Base-by-base conservation (phyloP, 2,113 vertebrate genomes). In the Eretmochelys imbricata region DNA sequence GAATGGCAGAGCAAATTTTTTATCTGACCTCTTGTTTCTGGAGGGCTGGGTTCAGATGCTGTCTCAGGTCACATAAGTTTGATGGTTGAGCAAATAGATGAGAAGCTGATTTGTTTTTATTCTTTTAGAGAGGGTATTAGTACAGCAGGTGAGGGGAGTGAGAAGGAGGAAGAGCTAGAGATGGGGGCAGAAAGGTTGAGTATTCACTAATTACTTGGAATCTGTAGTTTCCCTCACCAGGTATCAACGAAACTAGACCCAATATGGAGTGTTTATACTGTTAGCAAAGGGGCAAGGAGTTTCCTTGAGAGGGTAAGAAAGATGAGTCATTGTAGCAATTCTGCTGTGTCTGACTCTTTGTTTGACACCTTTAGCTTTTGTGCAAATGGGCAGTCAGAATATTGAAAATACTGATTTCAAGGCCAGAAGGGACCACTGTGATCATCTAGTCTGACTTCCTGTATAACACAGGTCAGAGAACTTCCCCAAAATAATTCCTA, bases 181-280 rank as follows among this genome's bases (percentile, higher is more conserved):
- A 65, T 65, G 31, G 62, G 79, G 53, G 4, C 10, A 22, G 17
- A 82, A 80, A 25, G 62, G 11, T 54, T 54, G 20, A 92, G 54
- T 46, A 91, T 31, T 92, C 29, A 80, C 72, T 89, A 91, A 89
- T 95, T 94, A 84, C 48, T 93, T 59, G 3, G 38, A 85, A 50
- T 53, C 57, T 42, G 53, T 89, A n/a, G 29, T 27, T 93, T 91
- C 59, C 55, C 89, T 69, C 76, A 48, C 14, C 55, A 95, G 5
- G 1, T 46, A 31, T 42, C 90, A 93, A 90, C 78, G 65, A 80
- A 92, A 85, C 81, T 65, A n/a, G 82, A 51, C 0, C 25, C 46
- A 87, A 49, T 0, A 85, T 16, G 93, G 54, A 14, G 85, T 80
- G 53, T 31, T 84, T 88, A 14, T 25, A 13, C 46, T 84, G 55